phyloP scores from a whole-genome alignment of 2,888 invertebrate genomes.

The Oxystoma pomonae region DNA sequence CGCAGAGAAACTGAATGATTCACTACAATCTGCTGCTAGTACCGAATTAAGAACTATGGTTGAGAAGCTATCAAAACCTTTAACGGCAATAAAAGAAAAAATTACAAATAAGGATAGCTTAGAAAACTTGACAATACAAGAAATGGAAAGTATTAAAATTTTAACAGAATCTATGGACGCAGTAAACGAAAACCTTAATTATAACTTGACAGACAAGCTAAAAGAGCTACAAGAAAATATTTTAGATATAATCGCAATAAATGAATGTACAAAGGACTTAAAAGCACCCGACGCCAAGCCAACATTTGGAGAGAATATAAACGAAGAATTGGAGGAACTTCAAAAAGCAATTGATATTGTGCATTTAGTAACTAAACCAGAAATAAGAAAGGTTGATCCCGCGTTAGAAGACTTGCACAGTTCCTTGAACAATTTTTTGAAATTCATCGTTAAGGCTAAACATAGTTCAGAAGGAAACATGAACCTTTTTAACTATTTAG shows the following conservation, averaged over 20 bases:
- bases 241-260: slow-evolving; percentile 18
- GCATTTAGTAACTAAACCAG: slow-evolving; percentile 30
- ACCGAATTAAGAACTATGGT: slow-evolving; percentile 24
- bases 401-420: slow-evolving; percentile 35
- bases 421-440: slow-evolving; percentile 35
- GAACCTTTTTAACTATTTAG: slow-evolving; percentile 35
- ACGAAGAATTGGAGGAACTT: slow-evolving; percentile 32
- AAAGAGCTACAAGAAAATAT: slow-evolving; percentile 29
- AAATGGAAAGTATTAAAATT: slow-evolving; percentile 31
- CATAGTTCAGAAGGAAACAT: slow-evolving; percentile 34
- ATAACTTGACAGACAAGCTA: slow-evolving; percentile 31
- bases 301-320: slow-evolving; percentile 30
- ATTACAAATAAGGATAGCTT: slow-evolving; percentile 22
- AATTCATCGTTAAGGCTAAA: slow-evolving; percentile 36
- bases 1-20: slow-evolving; percentile 10
- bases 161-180: slow-evolving; percentile 33
- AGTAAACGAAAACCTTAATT: slow-evolving; percentile 25
- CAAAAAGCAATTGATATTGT: slow-evolving; percentile 34
- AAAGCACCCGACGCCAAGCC: slow-evolving; percentile 19
- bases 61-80: slow-evolving; percentile 37
- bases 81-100: slow-evolving; percentile 32
- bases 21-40: slow-evolving; percentile 23
- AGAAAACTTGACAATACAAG: slow-evolving; percentile 26
- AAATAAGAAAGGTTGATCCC: slow-evolving; percentile 1
- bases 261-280: slow-evolving; percentile 24